Evolutionary conservation across 2,797 vertebrate genomes (phyloP).

Genomic region (Tolypeutes matacus): DNA sequence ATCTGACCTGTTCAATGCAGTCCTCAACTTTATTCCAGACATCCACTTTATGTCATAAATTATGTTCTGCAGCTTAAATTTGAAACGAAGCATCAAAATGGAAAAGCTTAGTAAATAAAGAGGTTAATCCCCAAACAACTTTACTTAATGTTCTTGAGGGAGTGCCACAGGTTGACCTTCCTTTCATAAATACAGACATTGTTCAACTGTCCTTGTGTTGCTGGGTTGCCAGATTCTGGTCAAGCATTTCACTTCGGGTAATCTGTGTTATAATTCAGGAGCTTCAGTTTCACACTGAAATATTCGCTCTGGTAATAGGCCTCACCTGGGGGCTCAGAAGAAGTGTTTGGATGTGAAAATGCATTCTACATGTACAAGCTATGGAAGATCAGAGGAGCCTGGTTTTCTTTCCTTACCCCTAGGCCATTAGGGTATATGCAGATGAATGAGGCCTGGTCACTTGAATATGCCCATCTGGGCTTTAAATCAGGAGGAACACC

Average conservation of each 20-base stretch:
- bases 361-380: no score
- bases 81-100: constrained; percentile 92
- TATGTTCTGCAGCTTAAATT: constrained; percentile 94
- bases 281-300: no score
- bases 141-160: neutral
- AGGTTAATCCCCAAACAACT: neutral
- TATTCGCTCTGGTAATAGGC: neutral
- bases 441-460: no score
- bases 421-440: no score
- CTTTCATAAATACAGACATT: neutral
- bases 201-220: neutral
- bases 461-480: no score
- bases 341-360: no score
- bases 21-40: constrained; percentile 75
- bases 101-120: no score
- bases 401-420: no score
- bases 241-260: no score
- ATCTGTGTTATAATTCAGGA: no score
- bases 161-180: neutral
- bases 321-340: neutral
- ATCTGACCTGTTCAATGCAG: constrained; percentile 77
- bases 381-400: no score
- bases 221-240: neutral
- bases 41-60: constrained; percentile 92
- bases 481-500: no score